Evolutionary conservation across 2,888 invertebrate species (phyloP).

Genomic region (Linnaemya tessellans): DNA sequence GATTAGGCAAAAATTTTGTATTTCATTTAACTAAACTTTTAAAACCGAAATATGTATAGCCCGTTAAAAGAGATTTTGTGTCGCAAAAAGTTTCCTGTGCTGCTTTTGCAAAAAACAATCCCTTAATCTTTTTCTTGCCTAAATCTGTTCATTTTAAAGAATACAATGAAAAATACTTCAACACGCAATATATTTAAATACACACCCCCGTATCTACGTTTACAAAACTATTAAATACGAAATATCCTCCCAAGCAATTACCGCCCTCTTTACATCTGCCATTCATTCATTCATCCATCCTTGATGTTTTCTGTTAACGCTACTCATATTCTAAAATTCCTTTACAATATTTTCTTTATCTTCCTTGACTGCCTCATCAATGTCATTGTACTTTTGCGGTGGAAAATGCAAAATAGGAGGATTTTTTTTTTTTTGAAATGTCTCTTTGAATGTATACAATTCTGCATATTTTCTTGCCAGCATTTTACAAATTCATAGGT

Average conservation of each 20-base stretch:
- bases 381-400: slow-evolving; percentile 47
- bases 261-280: not conserved
- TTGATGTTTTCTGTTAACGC: not conserved
- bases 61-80: no score
- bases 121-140: not conserved
- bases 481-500: slow-evolving; percentile 25
- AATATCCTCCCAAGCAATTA: not conserved
- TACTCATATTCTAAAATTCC: not conserved
- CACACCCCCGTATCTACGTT: not conserved
- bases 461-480: slow-evolving; percentile 2
- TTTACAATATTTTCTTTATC: not conserved
- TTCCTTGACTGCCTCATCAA: slow-evolving; percentile 27
- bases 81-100: not conserved
- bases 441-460: not conserved
- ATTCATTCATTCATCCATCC: not conserved
- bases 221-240: not conserved
- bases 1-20: no score
- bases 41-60: no score
- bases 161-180: not conserved
- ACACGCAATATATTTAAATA: not conserved
- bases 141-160: not conserved
- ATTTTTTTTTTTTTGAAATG: slow-evolving; percentile 29
- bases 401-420: slow-evolving; percentile 48
- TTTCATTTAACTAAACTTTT: no score
- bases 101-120: not conserved